A percentile compares a stretch with the other conserved stretches of the same genome.
Evolutionary conservation across 2,888 invertebrate species (phyloP).

Genomic region (Leptura quadrifasciata): DNA sequence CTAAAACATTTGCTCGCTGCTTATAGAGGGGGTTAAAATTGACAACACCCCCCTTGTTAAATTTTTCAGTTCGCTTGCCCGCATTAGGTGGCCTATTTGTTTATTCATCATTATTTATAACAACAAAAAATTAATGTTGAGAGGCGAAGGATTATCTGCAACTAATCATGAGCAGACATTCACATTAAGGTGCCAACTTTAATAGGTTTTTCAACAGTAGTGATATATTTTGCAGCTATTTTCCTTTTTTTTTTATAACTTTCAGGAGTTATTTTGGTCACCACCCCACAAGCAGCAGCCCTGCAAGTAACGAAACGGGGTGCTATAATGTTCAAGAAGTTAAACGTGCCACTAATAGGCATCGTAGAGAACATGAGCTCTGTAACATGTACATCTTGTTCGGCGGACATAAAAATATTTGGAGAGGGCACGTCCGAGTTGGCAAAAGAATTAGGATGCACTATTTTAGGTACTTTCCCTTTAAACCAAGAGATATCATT

Average conservation of each 20-base stretch:
- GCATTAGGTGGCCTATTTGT: too few relatives aligned
- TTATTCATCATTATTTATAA: too few relatives aligned
- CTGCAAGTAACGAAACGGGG: constrained; percentile 91
- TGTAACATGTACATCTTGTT: constrained; percentile 86
- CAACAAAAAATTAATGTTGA: too few relatives aligned
- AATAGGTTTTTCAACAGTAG: too few relatives aligned
- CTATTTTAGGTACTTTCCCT: constrained; percentile 84
- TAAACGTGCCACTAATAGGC: constrained; percentile 90
- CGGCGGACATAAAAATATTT: constrained; percentile 83
- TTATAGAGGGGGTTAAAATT: too few relatives aligned
- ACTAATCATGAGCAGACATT: too few relatives aligned
- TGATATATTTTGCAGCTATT: neutral
- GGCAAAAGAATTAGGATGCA: constrained; percentile 80
- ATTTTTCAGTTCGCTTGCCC: too few relatives aligned
- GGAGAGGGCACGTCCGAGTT: constrained; percentile 80
- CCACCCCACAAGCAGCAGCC: constrained; percentile 93
- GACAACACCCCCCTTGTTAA: too few relatives aligned
- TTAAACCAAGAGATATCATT: constrained; percentile 82
- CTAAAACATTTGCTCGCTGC: too few relatives aligned
- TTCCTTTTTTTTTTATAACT: constrained; percentile 39
- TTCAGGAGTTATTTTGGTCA: constrained; percentile 89
- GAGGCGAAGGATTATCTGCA: too few relatives aligned
- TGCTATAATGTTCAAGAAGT: constrained; percentile 90
- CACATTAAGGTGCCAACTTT: too few relatives aligned
- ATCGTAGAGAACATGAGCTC: constrained; percentile 93